phyloP scores from a whole-genome alignment of 2,888 invertebrate species.

The Drosophila anceps region DNA sequence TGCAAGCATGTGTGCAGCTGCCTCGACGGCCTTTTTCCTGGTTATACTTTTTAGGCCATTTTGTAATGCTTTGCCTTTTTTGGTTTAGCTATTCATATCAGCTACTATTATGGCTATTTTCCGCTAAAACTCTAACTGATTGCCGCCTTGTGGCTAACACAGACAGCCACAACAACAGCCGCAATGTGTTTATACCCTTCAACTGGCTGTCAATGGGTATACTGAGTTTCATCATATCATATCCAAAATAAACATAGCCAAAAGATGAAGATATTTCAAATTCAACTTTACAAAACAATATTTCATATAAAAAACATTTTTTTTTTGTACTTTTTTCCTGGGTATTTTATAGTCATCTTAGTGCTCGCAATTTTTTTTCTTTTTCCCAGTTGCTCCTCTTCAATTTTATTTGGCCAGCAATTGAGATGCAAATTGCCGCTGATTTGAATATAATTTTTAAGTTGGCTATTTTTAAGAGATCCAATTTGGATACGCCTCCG shows the following conservation, averaged over 20 bases:
- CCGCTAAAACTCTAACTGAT: constrained; percentile 82
- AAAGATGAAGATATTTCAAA: not conserved
- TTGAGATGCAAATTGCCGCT: constrained; percentile 79
- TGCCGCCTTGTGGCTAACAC: constrained; percentile 74
- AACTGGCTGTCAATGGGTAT: not conserved
- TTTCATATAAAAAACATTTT: not conserved
- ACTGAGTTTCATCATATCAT: too few relatives aligned
- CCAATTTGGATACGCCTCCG: constrained; percentile 61
- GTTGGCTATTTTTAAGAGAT: constrained; percentile 55
- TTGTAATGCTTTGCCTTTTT: constrained; percentile 71
- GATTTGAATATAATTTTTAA: constrained; percentile 77
- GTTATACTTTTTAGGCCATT: constrained; percentile 70
- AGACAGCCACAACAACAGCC: constrained; percentile 14
- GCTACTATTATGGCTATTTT: constrained; percentile 80
- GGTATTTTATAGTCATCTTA: constrained; percentile 3
- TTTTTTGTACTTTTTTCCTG: not conserved
- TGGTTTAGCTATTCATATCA: constrained; percentile 79
- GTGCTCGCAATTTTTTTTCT: too few relatives aligned
- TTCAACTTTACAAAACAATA: not conserved
- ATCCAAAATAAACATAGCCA: not conserved
- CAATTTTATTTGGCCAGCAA: constrained; percentile 61
- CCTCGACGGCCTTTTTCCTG: constrained; percentile 31
- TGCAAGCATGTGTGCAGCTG: constrained; percentile 76
- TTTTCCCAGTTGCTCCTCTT: constrained; percentile 13
- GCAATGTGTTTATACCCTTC: constrained; percentile 14